Percentiles rank a stretch among this genome's conserved stretches.
phyloP scores from a whole-genome alignment of 2,113 vertebrate species.

The Rhinoptilus africanus region DNA sequence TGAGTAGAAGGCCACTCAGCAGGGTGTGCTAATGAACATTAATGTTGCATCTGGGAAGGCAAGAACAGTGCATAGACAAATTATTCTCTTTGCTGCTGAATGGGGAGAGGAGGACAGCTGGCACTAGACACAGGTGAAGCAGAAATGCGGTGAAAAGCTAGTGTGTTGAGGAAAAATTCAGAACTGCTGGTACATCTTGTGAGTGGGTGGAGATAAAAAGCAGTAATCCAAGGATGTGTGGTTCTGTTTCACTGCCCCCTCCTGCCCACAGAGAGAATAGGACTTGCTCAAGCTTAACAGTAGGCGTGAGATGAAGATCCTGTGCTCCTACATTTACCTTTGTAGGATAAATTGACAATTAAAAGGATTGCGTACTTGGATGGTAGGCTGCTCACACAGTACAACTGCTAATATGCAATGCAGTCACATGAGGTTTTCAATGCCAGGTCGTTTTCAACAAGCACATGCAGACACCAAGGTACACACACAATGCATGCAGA shows the following conservation, averaged over 20 bases:
- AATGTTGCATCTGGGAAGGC: slow-evolving; percentile 68
- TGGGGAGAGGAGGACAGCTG: not conserved
- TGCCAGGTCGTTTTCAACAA: not conserved
- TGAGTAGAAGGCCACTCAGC: slow-evolving; percentile 80
- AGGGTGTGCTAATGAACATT: slow-evolving; percentile 61
- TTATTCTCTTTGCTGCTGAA: slow-evolving; percentile 20
- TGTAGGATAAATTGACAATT: not conserved
- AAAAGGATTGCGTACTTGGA: not conserved
- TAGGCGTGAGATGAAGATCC: not conserved
- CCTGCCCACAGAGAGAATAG: slow-evolving; percentile 7
- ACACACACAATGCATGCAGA: not conserved
- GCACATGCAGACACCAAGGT: not conserved
- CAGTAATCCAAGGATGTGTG: not conserved
- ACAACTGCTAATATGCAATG: not conserved
- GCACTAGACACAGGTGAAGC: not conserved
- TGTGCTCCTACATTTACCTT: fast-evolving
- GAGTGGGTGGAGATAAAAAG: slow-evolving; percentile 24
- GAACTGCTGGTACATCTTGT: not conserved
- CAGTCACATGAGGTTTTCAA: not conserved
- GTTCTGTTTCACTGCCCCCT: slow-evolving; percentile 50
- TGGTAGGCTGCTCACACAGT: not conserved
- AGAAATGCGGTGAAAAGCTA: not conserved
- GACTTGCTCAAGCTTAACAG: not conserved
- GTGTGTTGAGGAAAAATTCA: not conserved
- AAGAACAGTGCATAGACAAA: not conserved